Percentiles rank a stretch among this genome's conserved stretches.
Evolutionary conservation across 2,888 invertebrate genomes (phyloP).

Genomic region (Metellina segmentata): DNA sequence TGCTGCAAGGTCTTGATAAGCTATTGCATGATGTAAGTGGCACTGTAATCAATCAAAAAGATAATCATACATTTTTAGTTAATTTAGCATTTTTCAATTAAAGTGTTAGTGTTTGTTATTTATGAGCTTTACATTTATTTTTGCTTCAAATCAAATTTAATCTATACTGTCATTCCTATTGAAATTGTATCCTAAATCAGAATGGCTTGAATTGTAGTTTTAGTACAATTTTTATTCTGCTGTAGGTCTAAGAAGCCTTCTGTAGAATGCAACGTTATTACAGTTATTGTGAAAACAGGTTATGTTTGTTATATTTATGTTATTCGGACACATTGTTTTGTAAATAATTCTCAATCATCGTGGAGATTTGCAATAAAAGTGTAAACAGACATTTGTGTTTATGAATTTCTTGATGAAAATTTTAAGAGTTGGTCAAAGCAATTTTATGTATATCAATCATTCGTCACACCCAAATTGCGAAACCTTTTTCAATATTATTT

Average conservation of each 20-base stretch:
- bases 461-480: too few species aligned
- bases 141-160: too few species aligned
- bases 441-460: too few species aligned
- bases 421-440: neutral
- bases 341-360: conserved; percentile 40
- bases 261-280: neutral
- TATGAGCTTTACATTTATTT: neutral
- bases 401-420: neutral
- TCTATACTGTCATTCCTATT: too few species aligned
- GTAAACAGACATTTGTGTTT: neutral
- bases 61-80: too few species aligned
- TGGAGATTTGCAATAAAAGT: conserved; percentile 40
- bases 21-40: too few species aligned
- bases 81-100: too few species aligned
- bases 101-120: neutral
- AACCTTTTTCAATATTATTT: too few species aligned
- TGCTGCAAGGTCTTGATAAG: too few species aligned
- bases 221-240: neutral
- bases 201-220: conserved; percentile 7
- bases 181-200: neutral
- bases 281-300: neutral
- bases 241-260: neutral
- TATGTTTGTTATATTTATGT: conserved; percentile 18
- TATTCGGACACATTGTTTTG: conserved; percentile 31
- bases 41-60: too few species aligned